Evolutionary conservation across 2,797 vertebrate species (phyloP), one percentile per base, ranked within the genome.

Genomic region (Molothrus ater): DNA sequence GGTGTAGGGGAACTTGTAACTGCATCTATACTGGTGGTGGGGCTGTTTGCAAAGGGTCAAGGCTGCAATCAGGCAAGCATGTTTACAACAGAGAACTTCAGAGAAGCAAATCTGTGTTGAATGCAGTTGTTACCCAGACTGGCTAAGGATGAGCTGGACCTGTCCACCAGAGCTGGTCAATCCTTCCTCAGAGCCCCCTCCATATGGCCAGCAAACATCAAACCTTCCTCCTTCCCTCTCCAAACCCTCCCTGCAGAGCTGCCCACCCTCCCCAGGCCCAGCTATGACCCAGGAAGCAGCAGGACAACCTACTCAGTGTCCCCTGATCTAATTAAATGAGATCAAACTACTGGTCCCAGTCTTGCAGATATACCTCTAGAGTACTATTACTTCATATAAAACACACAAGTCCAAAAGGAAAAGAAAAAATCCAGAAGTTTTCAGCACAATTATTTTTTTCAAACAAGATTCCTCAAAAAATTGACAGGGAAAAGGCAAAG

Each of bases 141-240:
- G 61, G 61, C 34, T 29, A n/a, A 51, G 60, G 10, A 29, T 4
- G 19, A 56, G 40, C 56, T 60, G 40, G 22, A 72, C 60, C 34
- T 43, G 63, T 11, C n/a, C 57, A 50, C 57, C 70, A 71, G 38
- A 70, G 53, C 24, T 47, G 48, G 56, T 45, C 63, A 75, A 17
- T 50, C 45, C 72, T 40, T 61, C 40, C 76, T 6, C 28, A 31
- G 6, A 31, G 31, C 18, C 28, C 48, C 17, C 61, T 74, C 66
- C 3, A 3, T 2, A 8, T 0, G 8, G 40, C 11, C 36, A 51
- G 40, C 2, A 47, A 60, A 42, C 9, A 40, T 1, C 48, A 61
- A 64, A 51, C 19, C 66, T 64, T 68, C 57, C 25, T 6, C 11
- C 34, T 5, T 29, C 34, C 16, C 5, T 1, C 18, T 26, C 63